Evolutionary conservation across 1,140 invertebrate genomes (phyloP), one percentile per base, ranked within the genome.

Genomic region (Octopus bimaculoides): DNA sequence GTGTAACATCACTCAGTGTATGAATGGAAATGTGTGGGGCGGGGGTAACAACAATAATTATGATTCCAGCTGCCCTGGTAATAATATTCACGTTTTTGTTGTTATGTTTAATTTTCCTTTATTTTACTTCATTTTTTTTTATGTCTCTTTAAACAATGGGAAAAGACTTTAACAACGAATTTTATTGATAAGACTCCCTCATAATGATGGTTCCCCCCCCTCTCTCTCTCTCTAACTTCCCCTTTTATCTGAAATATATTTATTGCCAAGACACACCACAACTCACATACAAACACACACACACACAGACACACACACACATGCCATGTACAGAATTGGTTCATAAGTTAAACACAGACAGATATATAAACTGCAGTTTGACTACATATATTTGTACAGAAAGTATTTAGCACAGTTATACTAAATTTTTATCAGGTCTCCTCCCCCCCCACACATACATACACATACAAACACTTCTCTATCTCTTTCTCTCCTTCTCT

Each of bases 161-260:
- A 17, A 71, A 71, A 71, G 66, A 71, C 26, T 61, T 71, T 71
- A 71, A 71, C 66, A 71, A 71, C 66, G 66, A 71, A 71, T 71
- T 71, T 71, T 71, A 71, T 20, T 71, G 14, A 12, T 6, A 71
- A 71, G 9, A 1, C 17, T 61, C 17, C 17, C 17, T 61, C 17
- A 61, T 12, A 61, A 12, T 61, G 17, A 61, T 61, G 9, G 9
- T 61, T 61, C 17, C 17, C 17, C 56, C 1, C 17, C 4, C 17
- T 61, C 17, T 61, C 17, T 61, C 17, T 61, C 56, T 61, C 17
- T 61, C 17, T 71, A 6, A 6, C 14, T 17, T 71, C 14, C 66
- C 66, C 66, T 6, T 20, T 20, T 20, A n/a, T 71, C 5, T 20
- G 17, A 9, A 61, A 12, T 71, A n/a, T 71, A 10, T 71, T 20